Conservation (phyloP, 2,888 invertebrate species). For the Ctenicera cuprea region DNA sequence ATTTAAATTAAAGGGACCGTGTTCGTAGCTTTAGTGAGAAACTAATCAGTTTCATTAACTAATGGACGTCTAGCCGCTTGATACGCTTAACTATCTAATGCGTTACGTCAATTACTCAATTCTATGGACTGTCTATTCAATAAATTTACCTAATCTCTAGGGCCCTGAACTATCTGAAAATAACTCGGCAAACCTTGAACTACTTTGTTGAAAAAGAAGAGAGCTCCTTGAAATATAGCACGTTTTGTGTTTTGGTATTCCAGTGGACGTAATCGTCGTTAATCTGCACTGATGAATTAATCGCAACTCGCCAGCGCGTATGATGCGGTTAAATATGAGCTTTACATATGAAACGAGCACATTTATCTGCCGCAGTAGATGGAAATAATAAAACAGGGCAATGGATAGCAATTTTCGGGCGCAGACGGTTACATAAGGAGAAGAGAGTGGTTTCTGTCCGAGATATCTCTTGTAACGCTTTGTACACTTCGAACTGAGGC, state of each 20-base stretch:
- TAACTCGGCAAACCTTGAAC: slow-evolving; percentile 22
- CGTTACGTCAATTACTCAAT: slow-evolving; percentile 44
- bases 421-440: slow-evolving; percentile 38
- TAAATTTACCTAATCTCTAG: slow-evolving; percentile 40
- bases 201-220: neutral
- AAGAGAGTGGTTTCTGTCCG: slow-evolving; percentile 35
- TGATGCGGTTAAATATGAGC: slow-evolving; percentile 32
- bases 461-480: slow-evolving; percentile 46
- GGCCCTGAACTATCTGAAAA: slow-evolving; percentile 21
- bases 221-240: slow-evolving; percentile 10
- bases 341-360: slow-evolving; percentile 23
- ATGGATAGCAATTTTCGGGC: slow-evolving; percentile 37
- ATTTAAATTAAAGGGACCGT: slow-evolving; percentile 25
- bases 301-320: slow-evolving; percentile 29
- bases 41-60: slow-evolving; percentile 51
- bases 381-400: slow-evolving; percentile 35
- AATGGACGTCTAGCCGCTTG: slow-evolving; percentile 45
- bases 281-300: slow-evolving; percentile 33
- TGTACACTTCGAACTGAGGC: slow-evolving; percentile 43
- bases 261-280: slow-evolving; percentile 21
- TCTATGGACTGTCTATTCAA: slow-evolving; percentile 37
- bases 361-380: slow-evolving; percentile 14
- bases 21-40: slow-evolving; percentile 33
- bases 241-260: neutral
- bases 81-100: slow-evolving; percentile 47